Conservation (phyloP, 2,113 vertebrate genomes). For the Podarcis muralis region DNA sequence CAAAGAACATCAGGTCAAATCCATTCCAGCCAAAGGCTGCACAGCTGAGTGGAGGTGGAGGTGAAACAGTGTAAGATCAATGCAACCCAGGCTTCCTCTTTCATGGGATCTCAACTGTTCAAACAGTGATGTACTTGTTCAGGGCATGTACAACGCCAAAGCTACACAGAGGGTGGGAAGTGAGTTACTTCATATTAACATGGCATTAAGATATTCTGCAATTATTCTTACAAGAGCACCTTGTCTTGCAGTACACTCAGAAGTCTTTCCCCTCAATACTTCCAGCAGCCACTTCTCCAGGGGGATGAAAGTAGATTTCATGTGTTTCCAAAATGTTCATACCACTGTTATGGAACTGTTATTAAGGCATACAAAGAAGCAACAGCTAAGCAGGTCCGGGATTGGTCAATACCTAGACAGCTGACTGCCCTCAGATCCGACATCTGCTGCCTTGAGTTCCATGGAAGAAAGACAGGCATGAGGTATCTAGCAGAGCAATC, state of each 20-base stretch:
- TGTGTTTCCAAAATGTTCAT: not conserved
- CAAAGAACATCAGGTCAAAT: conserved; percentile 61
- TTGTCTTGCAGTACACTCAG: not conserved
- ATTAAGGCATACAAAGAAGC: not conserved
- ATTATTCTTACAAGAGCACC: conserved; percentile 18
- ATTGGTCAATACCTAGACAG: not conserved
- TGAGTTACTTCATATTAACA: conserved; percentile 26
- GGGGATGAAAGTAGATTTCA: not conserved
- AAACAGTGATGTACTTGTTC: conserved; percentile 64
- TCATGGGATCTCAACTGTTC: conserved; percentile 59
- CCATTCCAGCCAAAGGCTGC: conserved; percentile 60
- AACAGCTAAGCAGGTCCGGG: not conserved
- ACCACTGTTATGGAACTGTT: not conserved
- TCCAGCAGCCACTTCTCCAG: not conserved
- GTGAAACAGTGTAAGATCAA: conserved; percentile 62
- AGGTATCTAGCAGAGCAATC: not conserved
- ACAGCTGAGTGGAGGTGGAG: conserved; percentile 64
- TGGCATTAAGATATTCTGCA: not conserved
- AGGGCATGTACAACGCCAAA: conserved; percentile 53
- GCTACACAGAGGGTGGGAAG: conserved; percentile 57
- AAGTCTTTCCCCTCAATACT: not conserved
- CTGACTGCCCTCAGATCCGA: not conserved
- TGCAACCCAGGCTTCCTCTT: conserved; percentile 56
- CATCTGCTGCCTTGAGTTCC: not conserved
- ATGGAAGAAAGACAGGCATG: not conserved